These are phyloP conservation scores for Moxostoma hubbsi DNA, from an alignment of 2,797 vertebrate species.

Conservation along the genomic window DNA sequence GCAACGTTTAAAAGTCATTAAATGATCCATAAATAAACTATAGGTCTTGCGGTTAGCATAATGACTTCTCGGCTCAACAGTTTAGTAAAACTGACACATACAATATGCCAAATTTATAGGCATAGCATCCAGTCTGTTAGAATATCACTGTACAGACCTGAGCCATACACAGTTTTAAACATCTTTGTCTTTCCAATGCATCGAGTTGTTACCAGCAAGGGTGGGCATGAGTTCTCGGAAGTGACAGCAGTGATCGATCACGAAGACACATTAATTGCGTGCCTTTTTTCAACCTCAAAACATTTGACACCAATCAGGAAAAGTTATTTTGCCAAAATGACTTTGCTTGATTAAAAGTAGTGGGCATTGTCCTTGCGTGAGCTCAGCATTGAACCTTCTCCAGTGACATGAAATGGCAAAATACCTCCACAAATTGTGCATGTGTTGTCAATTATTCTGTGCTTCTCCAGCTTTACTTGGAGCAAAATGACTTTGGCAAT, in stretches of 20 bases:
- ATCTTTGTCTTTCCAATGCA: background rate
- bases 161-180: constrained; percentile 8
- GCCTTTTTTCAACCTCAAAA: too few species aligned
- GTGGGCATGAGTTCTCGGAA: background rate
- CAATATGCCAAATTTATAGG: background rate
- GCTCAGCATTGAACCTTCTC: background rate
- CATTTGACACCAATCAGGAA: too few species aligned
- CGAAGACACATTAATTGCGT: too few species aligned
- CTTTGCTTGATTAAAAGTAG: background rate
- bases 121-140: background rate
- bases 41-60: background rate
- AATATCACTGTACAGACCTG: background rate
- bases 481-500: constrained; percentile 23
- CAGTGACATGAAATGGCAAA: background rate
- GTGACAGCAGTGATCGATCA: too few species aligned
- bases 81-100: background rate
- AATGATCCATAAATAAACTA: constrained; percentile 17
- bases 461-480: constrained; percentile 21
- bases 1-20: constrained; percentile 2
- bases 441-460: constrained; percentile 33
- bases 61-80: background rate
- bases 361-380: background rate
- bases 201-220: background rate
- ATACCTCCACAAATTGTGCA: background rate
- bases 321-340: too few species aligned